Conservation (phyloP, 1,140 invertebrate species). For the Neotoxoptera formosana region DNA sequence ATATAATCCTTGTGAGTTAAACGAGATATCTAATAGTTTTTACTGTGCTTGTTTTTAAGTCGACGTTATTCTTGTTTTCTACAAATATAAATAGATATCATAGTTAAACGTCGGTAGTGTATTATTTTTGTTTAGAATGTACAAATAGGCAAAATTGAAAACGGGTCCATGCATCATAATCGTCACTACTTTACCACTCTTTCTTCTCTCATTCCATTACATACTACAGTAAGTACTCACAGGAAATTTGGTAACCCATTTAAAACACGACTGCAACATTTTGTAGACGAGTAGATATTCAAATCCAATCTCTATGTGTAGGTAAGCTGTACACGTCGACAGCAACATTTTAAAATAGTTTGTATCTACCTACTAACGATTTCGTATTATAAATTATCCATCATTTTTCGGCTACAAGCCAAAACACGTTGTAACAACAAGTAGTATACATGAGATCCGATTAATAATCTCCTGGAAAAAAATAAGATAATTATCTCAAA, state of each 20-base stretch:
- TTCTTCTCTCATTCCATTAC: neutral
- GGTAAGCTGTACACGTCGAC: neutral
- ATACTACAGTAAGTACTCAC: neutral
- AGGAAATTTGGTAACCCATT: constrained; percentile 22
- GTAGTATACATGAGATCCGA: neutral
- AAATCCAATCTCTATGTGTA: neutral
- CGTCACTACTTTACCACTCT: neutral
- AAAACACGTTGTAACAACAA: constrained; percentile 20
- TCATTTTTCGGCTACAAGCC: neutral
- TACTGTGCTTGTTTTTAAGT: neutral
- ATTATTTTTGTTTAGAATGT: neutral
- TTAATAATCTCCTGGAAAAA: neutral
- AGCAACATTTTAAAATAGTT: constrained; percentile 17
- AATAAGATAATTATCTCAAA: neutral
- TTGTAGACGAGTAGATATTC: neutral
- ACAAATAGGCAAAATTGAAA: constrained; percentile 8
- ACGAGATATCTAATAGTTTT: neutral
- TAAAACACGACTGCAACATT: neutral
- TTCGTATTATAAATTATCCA: neutral
- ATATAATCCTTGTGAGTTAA: too few relatives aligned
- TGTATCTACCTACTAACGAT: neutral
- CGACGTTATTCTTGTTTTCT: neutral
- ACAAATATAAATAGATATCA: neutral
- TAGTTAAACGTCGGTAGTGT: neutral
- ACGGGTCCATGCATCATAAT: neutral